Percentiles rank a stretch among this genome's conserved stretches.
phyloP scores from a whole-genome alignment of 2,113 vertebrate species.

The Seriola quinqueradiata region DNA sequence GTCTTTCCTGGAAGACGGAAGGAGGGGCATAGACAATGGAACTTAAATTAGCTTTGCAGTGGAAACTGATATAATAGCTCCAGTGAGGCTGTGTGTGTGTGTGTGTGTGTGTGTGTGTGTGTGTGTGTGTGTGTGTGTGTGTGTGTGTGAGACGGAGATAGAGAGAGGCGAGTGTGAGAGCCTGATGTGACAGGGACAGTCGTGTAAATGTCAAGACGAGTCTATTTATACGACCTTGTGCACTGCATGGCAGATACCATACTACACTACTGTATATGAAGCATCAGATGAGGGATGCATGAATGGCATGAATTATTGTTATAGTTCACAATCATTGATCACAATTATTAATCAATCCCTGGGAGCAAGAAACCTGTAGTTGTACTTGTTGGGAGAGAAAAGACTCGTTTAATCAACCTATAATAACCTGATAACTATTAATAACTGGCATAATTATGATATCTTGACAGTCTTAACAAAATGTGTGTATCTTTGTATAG shows the following conservation, averaged over 20 bases:
- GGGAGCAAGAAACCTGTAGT: too few species aligned
- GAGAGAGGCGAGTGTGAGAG: neutral
- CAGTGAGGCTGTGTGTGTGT: neutral
- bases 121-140: neutral
- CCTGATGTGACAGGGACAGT: neutral
- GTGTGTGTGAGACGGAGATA: neutral
- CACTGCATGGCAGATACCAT: neutral
- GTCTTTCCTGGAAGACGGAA: slow-evolving; percentile 37
- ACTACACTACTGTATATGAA: neutral
- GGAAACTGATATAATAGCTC: slow-evolving; percentile 39
- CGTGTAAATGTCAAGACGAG: slow-evolving; percentile 10
- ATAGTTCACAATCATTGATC: neutral
- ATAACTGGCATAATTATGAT: too few species aligned
- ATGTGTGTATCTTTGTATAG: too few species aligned
- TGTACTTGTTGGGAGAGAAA: too few species aligned
- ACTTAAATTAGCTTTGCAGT: slow-evolving; percentile 14
- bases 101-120: neutral
- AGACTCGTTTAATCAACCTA: too few species aligned
- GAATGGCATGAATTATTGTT: too few species aligned
- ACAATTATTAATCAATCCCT: too few species aligned
- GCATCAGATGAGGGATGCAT: too few species aligned
- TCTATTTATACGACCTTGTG: slow-evolving; percentile 11
- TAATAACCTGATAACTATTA: too few species aligned
- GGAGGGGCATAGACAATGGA: slow-evolving; percentile 12
- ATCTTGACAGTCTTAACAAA: too few species aligned